Evolutionary conservation across 1,140 invertebrate species (phyloP), one percentile per base, ranked within the genome.

Genomic region (Papilio helenus): DNA sequence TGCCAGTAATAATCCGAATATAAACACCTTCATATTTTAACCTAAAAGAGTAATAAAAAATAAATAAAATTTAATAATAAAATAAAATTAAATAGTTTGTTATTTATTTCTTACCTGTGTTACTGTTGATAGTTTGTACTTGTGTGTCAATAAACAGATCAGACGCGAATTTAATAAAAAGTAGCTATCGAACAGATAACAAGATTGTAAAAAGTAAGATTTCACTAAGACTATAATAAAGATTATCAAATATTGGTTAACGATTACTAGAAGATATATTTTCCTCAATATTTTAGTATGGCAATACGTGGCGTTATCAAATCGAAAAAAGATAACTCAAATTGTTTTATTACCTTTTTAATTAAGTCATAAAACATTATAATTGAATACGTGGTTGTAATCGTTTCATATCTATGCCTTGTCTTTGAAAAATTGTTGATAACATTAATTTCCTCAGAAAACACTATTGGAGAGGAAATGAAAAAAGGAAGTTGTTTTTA

Each of bases 1-100:
- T 61, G 81, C 89, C 44, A 91, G 84, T 51, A 92, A 90, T 8
- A 92, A 61, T 74, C 86, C 79, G 23, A 93, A 78, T 34, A 92
- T 10, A 9, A 92, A 76, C 5, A 89, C 29, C 82, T 89, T 93
- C 90, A 92, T 89, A 76, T 83, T 85, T 80, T 79, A 68, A 68
- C 26, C 61, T 68, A 68, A 18, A 68, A 68, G 3, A 29, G 5
- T 29, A 16, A 26, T 3, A 5, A 34, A 68, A 5, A 34, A 18
- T 18, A 29, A 18, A 26, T 12, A 61, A 61, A 61, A 61, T 68
- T 29, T 4, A 26, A 71, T 82, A 85, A 79, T 65, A 58, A 10
- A 12, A 29, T 12, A 65, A 4, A 29, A 14, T 65, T 16, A 16
- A 65, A 16, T 29, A 65, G 1, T 34, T 4, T 4, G 3, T 58